Evolutionary conservation across 2,113 vertebrate genomes (phyloP), one percentile per base, ranked within the genome.

Genomic region (Ammodytes marinus): DNA sequence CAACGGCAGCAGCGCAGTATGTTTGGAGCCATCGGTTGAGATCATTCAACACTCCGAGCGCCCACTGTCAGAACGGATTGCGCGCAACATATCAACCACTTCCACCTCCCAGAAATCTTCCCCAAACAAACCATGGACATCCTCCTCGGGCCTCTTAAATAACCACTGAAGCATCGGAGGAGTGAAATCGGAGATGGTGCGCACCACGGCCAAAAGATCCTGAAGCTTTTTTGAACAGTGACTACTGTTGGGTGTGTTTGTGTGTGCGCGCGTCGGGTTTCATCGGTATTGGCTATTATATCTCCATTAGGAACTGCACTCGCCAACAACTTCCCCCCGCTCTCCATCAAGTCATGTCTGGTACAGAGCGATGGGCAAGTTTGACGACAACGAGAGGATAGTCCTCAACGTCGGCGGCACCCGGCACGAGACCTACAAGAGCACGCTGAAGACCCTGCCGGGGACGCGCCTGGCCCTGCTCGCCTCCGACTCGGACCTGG

Each of bases 351-450:
- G 97, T 96, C 98, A 99, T 99, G 98, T 98, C 96, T 96, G 93
- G 95, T 93, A 90, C 95, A 89, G 95, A 96, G 97, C 94, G 92
- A 99, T 99, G 97, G 98, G 97, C 91, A 98, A 98, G 96, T 97
- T 98, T 94, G 97, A 99, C 92, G 97, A 95, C 93, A 97, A 96
- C 95, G 97, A 99, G 97, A 97, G 98, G 95, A 97, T 99, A 96
- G 97, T 99, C 96, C 97, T 99, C 96, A 99, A 99, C 90, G 97
- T 99, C 80, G 98, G 98, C 65, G 98, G 98, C 71, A 97, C 97
- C 86, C 93, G 98, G 84, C 98, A 99, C 94, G 98, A 99, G 70
- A 99, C 98, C 84, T 99, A 99, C 95, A 96, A 97, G 71, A 97
- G 92, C 95, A 99, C 98, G 70, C 94, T 99, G 83, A 97, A 95